A percentile compares a stretch with the other conserved stretches of the same genome.
phyloP scores from a whole-genome alignment of 2,113 vertebrate species.

The Corydoras maculifer region DNA sequence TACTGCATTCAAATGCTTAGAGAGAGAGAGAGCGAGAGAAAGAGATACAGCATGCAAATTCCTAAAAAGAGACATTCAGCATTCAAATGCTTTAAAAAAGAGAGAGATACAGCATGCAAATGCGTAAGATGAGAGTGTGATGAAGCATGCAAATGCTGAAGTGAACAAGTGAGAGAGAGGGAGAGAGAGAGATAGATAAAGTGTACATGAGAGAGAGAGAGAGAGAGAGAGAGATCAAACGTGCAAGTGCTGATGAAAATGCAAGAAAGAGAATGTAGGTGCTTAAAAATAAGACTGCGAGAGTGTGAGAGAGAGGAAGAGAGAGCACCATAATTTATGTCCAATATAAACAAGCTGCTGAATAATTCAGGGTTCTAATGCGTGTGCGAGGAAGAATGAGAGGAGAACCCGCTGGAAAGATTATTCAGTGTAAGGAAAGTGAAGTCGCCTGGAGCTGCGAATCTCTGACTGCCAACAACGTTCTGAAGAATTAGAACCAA shows the following conservation, averaged over 20 bases:
- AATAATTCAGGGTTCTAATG: conserved; percentile 46
- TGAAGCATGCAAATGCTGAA: no score
- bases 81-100: no score
- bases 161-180: no score
- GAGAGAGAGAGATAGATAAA: no score
- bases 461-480: conserved; percentile 19
- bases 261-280: not conserved
- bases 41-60: no score
- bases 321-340: conserved; percentile 43
- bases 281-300: not conserved
- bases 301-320: not conserved
- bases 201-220: not conserved
- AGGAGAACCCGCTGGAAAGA: conserved; percentile 16
- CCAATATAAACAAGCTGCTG: conserved; percentile 49
- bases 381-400: conserved; percentile 27
- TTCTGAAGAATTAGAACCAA: conserved; percentile 19
- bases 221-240: not conserved
- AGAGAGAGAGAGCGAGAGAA: no score
- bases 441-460: conserved; percentile 27
- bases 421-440: conserved; percentile 29
- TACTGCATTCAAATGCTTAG: no score
- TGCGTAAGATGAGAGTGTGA: no score
- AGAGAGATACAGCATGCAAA: no score
- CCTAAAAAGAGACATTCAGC: no score
- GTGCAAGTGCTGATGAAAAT: not conserved